Evolutionary conservation across 2,797 vertebrate species (phyloP), one percentile per base, ranked within the genome.

Genomic region (Petrocephalus sullivani): DNA sequence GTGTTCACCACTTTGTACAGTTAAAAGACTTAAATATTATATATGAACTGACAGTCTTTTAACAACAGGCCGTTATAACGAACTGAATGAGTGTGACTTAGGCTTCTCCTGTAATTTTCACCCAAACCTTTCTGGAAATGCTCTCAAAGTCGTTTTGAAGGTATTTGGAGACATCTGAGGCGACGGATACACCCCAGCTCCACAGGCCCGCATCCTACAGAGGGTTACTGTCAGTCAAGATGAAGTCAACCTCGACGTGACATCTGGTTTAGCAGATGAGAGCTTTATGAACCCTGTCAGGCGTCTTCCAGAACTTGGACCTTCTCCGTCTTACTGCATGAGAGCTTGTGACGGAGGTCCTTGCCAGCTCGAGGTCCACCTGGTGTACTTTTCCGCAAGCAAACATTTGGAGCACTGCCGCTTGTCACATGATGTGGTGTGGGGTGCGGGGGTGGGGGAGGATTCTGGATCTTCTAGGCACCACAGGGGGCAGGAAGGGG

Each of bases 1-100:
- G 57, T 58, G 56, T 37, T 58, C 51, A 87, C 46, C 51, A 46
- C 87, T 58, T 75, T 75, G 33, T 75, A 14, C 5, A 41, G 33
- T 75, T 75, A 16, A 75, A 75, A 37, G 19, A 57, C 87, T 86
- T 88, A 88, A 87, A 86, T 75, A 64, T 87, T 82, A 57, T 57
- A 85, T 37, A 56, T 33, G 49, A 21, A 14, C 83, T 51, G 53
- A 85, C 53, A 54, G 12, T 28, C 51, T 33, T 57, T 16, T 56
- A 37, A 23, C 53, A 58, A 37, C 54, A 21, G 83, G 23, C 51
- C n/a, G 14, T 57, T 57, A 85, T 56, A 85, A 85, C 33, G 51
- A 51, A 14, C 53, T 33, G 28, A 56, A 14, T 57, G 83, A 57
- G 83, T 56, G 83, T 85, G 53, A 85, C 54, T 85, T 33, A 57